These are phyloP conservation scores for Hycleus cichorii DNA, from an alignment of 1,140 invertebrate species.

Conservation along the genomic window DNA sequence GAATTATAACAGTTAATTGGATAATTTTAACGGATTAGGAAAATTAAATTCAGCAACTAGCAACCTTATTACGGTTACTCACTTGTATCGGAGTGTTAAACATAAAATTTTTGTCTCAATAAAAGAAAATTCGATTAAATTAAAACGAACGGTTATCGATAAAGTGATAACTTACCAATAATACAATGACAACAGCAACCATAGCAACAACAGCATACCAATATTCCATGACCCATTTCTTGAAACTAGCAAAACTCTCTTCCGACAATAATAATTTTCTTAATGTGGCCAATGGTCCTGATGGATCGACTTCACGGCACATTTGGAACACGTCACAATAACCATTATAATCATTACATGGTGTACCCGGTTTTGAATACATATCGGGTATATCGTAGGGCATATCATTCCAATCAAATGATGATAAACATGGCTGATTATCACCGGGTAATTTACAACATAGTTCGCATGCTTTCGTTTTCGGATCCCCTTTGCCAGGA, in stretches of 20 bases:
- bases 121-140: background rate
- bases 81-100: background rate
- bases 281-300: conserved; percentile 86
- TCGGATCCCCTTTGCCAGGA: conserved; percentile 61
- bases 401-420: conserved; percentile 81
- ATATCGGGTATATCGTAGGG: conserved; percentile 88
- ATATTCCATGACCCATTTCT: conserved; percentile 74
- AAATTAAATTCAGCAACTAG: background rate
- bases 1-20: background rate
- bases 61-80: no score
- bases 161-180: conserved; percentile 59
- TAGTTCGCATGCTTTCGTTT: conserved; percentile 80
- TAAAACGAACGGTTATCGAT: no score
- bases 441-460: conserved; percentile 84
- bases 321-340: conserved; percentile 99
- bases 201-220: conserved; percentile 79
- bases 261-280: conserved; percentile 80
- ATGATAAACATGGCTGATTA: conserved; percentile 71
- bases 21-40: no score
- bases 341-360: conserved; percentile 97
- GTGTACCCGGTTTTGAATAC: conserved; percentile 89
- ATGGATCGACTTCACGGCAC: conserved; percentile 90
- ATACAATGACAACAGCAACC: conserved; percentile 60
- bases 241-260: conserved; percentile 79
- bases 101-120: background rate